Conservation (phyloP, 1,140 invertebrate genomes). For the Holotrichia oblita region DNA sequence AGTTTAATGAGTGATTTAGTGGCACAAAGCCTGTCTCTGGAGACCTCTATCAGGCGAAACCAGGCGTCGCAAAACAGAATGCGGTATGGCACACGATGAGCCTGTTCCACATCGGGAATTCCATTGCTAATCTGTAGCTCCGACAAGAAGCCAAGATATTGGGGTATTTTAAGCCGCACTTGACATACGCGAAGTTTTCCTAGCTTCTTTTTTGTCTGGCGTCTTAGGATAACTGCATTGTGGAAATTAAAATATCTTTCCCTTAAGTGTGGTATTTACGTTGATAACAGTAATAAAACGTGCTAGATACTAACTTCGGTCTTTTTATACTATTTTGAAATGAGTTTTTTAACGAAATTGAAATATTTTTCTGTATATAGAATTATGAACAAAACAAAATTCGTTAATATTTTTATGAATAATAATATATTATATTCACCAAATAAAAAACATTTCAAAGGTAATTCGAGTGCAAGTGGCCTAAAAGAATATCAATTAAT, state of each 20-base stretch:
- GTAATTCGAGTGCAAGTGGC: too few species aligned
- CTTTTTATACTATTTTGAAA: too few species aligned
- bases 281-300: too few species aligned
- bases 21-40: constrained; percentile 55
- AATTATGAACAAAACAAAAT: too few species aligned
- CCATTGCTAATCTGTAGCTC: constrained; percentile 47
- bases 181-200: constrained; percentile 17
- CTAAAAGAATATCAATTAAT: too few species aligned
- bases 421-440: too few species aligned
- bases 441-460: too few species aligned
- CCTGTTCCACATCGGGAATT: constrained; percentile 51
- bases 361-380: too few species aligned
- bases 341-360: too few species aligned
- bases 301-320: too few species aligned
- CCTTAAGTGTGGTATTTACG: background rate
- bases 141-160: constrained; percentile 44
- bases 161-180: constrained; percentile 17
- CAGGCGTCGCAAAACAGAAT: constrained; percentile 48
- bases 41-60: constrained; percentile 54
- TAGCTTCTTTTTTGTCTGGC: constrained; percentile 23
- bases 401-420: too few species aligned
- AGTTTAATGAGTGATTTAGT: constrained; percentile 58
- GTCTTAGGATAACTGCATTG: constrained; percentile 38
- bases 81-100: constrained; percentile 30
- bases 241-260: background rate